Evolutionary conservation across 2,888 invertebrate species (phyloP).

Genomic region (Hypercompe scribonia): DNA sequence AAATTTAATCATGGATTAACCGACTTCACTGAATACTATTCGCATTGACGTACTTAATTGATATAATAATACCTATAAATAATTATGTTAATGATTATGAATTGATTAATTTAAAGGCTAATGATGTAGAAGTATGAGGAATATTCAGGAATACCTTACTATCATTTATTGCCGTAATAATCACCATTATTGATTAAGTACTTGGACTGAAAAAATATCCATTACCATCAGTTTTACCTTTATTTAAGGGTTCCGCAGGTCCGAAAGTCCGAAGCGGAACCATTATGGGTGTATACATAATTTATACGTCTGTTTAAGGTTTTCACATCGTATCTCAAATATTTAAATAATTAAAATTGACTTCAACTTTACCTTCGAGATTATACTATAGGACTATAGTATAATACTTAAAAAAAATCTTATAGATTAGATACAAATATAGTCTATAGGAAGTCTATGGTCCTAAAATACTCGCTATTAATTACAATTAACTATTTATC

Average conservation of each 20-base stretch:
- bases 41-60: neutral
- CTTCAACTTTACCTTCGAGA: neutral
- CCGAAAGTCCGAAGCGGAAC: too few relatives aligned
- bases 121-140: neutral
- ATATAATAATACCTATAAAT: neutral
- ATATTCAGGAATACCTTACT: neutral
- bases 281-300: too few relatives aligned
- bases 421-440: neutral
- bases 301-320: neutral
- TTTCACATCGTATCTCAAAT: neutral
- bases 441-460: neutral
- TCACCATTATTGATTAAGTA: too few relatives aligned
- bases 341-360: neutral
- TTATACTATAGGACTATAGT: too few relatives aligned
- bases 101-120: neutral
- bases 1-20: constrained; percentile 8
- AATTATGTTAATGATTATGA: neutral
- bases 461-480: neutral
- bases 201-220: neutral
- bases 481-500: neutral
- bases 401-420: neutral
- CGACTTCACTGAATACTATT: neutral
- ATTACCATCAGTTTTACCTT: neutral
- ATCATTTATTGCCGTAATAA: neutral
- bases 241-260: too few relatives aligned